phyloP scores from a whole-genome alignment of 2,888 invertebrate species.

The Agrochola macilenta region DNA sequence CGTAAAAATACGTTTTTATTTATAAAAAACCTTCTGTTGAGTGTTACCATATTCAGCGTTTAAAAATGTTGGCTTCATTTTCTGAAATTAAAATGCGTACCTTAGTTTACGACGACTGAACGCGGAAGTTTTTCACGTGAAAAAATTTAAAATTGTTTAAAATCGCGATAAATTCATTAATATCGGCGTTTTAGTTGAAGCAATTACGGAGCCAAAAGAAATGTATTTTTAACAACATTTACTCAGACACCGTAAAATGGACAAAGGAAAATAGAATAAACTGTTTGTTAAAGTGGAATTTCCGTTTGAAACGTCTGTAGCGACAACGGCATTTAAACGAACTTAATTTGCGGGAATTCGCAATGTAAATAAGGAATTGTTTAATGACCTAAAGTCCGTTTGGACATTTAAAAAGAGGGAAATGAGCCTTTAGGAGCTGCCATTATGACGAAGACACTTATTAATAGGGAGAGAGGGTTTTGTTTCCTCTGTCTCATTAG shows the following conservation, averaged over 20 bases:
- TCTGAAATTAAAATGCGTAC: conserved; percentile 49
- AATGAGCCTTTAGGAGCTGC: conserved; percentile 53
- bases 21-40: conserved; percentile 13
- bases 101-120: conserved; percentile 36
- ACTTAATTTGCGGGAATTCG: conserved; percentile 75
- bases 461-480: conserved; percentile 53
- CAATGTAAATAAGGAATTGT: conserved; percentile 75
- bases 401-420: conserved; percentile 66
- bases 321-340: conserved; percentile 69
- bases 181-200: conserved; percentile 31
- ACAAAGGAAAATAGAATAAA: conserved; percentile 67
- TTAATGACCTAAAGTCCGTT: conserved; percentile 71
- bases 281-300: conserved; percentile 68
- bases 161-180: conserved; percentile 33
- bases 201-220: conserved; percentile 53
- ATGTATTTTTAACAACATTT: conserved; percentile 50
- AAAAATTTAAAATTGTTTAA: conserved; percentile 25
- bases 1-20: conserved; percentile 33
- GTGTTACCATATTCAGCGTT: conserved; percentile 49
- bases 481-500: conserved; percentile 34
- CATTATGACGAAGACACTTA: conserved; percentile 62
- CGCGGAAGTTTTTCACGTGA: conserved; percentile 22
- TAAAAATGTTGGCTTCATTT: conserved; percentile 59
- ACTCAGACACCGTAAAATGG: conserved; percentile 53
- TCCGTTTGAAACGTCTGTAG: conserved; percentile 65